A percentile compares a stretch with the other conserved stretches of the same genome.
These are phyloP conservation scores for Rhipidura dahli DNA, from an alignment of 2,113 vertebrate genomes.

Conservation along the genomic window DNA sequence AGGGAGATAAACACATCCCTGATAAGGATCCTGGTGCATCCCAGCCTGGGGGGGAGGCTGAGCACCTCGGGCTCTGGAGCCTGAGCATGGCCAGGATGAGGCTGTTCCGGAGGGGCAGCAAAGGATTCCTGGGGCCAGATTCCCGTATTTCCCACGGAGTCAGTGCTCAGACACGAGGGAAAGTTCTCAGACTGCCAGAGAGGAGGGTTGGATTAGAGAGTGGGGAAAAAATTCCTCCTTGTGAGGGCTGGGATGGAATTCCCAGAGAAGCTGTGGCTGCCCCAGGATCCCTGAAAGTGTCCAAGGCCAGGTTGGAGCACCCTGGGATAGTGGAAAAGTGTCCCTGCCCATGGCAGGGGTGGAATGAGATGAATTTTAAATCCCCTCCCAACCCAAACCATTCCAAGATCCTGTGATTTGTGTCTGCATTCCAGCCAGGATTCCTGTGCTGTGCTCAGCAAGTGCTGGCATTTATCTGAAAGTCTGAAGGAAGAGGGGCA, in stretches of 20 bases:
- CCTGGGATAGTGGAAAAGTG: accelerated
- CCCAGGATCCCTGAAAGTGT: background rate
- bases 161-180: background rate
- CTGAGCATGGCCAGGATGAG: accelerated
- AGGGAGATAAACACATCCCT: background rate
- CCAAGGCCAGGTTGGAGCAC: background rate
- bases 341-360: background rate
- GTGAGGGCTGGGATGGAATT: background rate
- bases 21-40: background rate
- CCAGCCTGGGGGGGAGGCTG: background rate
- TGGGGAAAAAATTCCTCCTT: background rate
- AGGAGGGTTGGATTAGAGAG: background rate
- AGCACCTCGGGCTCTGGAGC: background rate
- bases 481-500: accelerated
- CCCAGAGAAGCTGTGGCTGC: background rate
- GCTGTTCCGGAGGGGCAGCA: background rate
- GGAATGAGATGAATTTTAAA: background rate
- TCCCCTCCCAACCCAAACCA: background rate
- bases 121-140: background rate
- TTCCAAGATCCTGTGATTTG: too few species aligned
- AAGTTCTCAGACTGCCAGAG: background rate
- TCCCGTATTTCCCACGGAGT: background rate
- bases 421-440: background rate
- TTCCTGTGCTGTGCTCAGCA: background rate
- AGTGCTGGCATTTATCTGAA: accelerated